Base-by-base conservation (phyloP, 2,888 invertebrate species). In the Zaprionus obscuricornis region DNA sequence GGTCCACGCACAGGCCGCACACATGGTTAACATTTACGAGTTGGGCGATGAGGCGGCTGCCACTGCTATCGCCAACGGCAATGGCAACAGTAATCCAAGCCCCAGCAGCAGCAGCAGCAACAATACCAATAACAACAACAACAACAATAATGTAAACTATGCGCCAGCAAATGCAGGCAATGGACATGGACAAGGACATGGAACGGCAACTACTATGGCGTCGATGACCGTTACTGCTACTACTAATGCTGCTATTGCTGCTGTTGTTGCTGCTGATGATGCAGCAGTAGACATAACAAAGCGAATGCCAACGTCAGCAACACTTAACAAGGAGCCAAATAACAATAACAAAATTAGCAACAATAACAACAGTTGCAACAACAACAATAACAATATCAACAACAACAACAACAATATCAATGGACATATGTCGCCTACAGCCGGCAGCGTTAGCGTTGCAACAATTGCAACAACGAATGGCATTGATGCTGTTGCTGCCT, bases 21-120 rank as follows among this genome's bases (percentile, higher is more conserved):
- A 94, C 89, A 93, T 93, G 93, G 92, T 93, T 88, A 93, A 93
- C 90, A 93, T 94, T 86, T 94, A 93, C 91, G 93, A 93, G 90
- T 91, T 93, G 81, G 92, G 93, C 71, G 88, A 87, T 76, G 90
- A 90, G 82, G 85, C 79, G 50, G 49, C 55, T 24, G 68, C 75
- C 58, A 31, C 11, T 58, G 34, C 27, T 29, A 74, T 75, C 62
- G 77, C 46, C 51, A 71, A 58, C 45, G 72, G 49, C 59, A 67
- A 17, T 55, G 66, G 27, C 58, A 66, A 52, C 43, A 66, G 40
- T 55, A 81, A 63, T 58, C 40, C 49, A 50, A 62, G 66, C 49
- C 63, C 60, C 24, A 42, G 29, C 54, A 65, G 14, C 55, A 69
- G 29, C 58, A 65, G 40, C 34, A 66, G 5, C 22, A 22, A 22